Evolutionary conservation across 1,140 invertebrate species (phyloP).

Genomic region (Thaumatotibia leucotreta): DNA sequence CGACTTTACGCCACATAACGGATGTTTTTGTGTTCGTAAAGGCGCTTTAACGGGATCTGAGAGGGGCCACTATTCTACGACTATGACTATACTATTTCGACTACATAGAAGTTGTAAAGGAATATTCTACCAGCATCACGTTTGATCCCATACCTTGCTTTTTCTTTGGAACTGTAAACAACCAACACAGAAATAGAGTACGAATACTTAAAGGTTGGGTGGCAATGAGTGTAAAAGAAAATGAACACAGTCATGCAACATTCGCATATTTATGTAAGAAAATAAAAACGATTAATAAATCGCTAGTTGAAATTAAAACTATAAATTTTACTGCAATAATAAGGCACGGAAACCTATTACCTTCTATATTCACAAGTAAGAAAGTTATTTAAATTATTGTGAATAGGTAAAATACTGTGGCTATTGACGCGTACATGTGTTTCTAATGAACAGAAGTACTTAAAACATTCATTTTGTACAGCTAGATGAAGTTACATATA

Average conservation of each 20-base stretch:
- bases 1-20: constrained; percentile 25
- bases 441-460: not conserved
- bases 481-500: not conserved
- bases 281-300: constrained; percentile 1
- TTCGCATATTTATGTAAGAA: constrained; percentile 27
- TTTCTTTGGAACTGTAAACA: constrained; percentile 77
- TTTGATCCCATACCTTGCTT: constrained; percentile 76
- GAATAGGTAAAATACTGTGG: not conserved
- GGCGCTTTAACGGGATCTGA: constrained; percentile 30
- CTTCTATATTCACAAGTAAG: constrained; percentile 7
- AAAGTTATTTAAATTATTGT: not conserved
- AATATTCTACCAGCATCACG: constrained; percentile 75
- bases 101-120: constrained; percentile 73
- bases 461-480: constrained; percentile 5
- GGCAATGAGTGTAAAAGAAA: constrained; percentile 43
- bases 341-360: not conserved
- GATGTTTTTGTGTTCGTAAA: constrained; percentile 16
- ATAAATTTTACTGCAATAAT: not conserved
- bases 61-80: constrained; percentile 55
- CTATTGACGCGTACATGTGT: not conserved
- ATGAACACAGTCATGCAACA: constrained; percentile 62
- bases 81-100: constrained; percentile 67
- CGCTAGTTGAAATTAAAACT: not conserved
- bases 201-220: constrained; percentile 56
- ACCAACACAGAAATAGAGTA: constrained; percentile 74